These are phyloP conservation scores for Caiman crocodilus DNA, from an alignment of 2,797 vertebrate species.

Conservation along the genomic window DNA sequence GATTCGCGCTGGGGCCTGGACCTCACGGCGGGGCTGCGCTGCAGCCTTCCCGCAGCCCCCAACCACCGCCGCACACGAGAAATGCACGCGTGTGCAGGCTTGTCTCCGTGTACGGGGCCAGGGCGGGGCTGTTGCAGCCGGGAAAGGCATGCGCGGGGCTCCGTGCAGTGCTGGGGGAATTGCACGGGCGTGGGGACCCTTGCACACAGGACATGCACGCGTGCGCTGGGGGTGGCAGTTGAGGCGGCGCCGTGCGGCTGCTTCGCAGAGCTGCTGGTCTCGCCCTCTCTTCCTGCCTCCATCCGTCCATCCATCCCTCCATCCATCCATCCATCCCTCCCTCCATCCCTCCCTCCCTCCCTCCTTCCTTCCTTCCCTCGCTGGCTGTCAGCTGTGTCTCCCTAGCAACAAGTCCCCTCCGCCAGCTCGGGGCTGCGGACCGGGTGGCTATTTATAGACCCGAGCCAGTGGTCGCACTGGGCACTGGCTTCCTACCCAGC, in stretches of 20 bases:
- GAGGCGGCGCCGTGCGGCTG: not conserved
- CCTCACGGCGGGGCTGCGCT: too few relatives aligned
- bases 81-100: too few relatives aligned
- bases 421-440: conserved; percentile 13
- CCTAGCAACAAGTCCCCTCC: conserved; percentile 79
- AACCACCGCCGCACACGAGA: too few relatives aligned
- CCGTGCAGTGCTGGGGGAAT: too few relatives aligned
- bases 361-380: conserved; percentile 3
- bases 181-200: too few relatives aligned
- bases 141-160: too few relatives aligned
- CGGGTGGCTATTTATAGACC: conserved; percentile 77
- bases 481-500: conserved; percentile 64
- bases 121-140: too few relatives aligned
- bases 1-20: too few relatives aligned
- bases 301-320: not conserved
- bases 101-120: too few relatives aligned
- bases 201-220: too few relatives aligned
- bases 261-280: not conserved
- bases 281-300: not conserved
- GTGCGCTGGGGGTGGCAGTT: too few relatives aligned
- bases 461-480: conserved; percentile 50
- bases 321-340: conserved; percentile 1
- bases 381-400: conserved; percentile 65
- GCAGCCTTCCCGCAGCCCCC: too few relatives aligned
- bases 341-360: not conserved